These are phyloP conservation scores for Ashinkailepas kermadecensis DNA, from an alignment of 2,888 invertebrate species.

Conservation along the genomic window DNA sequence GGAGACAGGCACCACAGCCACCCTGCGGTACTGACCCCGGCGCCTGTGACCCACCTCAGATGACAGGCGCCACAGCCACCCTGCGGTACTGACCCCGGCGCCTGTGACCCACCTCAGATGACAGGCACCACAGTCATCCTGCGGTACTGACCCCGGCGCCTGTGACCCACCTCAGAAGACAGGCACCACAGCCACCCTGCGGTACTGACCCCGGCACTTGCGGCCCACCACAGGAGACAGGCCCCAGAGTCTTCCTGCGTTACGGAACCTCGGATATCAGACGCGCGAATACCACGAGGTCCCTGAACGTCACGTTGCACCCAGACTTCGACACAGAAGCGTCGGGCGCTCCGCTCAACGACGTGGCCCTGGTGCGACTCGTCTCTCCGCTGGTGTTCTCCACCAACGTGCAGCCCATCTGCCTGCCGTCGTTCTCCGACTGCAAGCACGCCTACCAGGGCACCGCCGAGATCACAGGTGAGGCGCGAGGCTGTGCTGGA, in stretches of 20 bases:
- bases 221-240: not conserved
- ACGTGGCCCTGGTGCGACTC: not conserved
- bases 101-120: too few relatives aligned
- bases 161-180: too few relatives aligned
- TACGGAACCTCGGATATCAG: not conserved
- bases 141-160: too few relatives aligned
- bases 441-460: not conserved
- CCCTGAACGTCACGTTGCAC: not conserved
- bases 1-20: too few relatives aligned
- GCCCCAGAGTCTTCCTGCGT: not conserved
- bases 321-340: not conserved
- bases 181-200: too few relatives aligned
- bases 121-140: too few relatives aligned
- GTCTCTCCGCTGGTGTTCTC: not conserved
- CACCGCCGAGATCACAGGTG: conserved; percentile 10
- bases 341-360: not conserved
- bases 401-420: not conserved
- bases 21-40: too few relatives aligned
- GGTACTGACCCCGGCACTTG: too few relatives aligned
- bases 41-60: too few relatives aligned
- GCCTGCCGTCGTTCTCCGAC: conserved; percentile 12
- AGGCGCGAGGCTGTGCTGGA: too few relatives aligned
- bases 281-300: not conserved
- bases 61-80: too few relatives aligned
- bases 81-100: too few relatives aligned